Percentiles rank a stretch among this genome's conserved stretches.
Evolutionary conservation across 2,888 invertebrate genomes (phyloP).

Genomic region (Mythimna lalbum): DNA sequence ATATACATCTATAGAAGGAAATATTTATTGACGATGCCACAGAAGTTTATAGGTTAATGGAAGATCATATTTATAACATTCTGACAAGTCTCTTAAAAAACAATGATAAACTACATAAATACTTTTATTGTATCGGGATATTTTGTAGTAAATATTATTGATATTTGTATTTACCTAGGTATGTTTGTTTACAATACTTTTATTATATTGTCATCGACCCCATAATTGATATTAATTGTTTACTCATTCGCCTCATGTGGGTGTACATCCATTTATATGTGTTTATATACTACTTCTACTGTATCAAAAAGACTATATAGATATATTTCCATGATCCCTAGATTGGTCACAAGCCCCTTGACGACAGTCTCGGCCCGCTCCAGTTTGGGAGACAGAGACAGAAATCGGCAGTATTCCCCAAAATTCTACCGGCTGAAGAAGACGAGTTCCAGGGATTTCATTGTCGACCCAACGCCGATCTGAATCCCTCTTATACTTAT

Average conservation of each 20-base stretch:
- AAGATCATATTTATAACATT: not conserved
- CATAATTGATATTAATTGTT: constrained; percentile 24
- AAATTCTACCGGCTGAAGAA: no score
- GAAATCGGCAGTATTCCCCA: no score
- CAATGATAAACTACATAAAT: constrained; percentile 29
- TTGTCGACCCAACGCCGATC: no score
- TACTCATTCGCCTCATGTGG: not conserved
- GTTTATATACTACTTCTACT: not conserved
- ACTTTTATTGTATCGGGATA: not conserved
- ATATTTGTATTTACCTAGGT: not conserved
- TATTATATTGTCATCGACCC: constrained; percentile 24
- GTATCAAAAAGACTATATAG: no score
- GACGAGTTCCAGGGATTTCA: no score
- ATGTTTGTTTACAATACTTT: constrained; percentile 12
- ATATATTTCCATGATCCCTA: no score
- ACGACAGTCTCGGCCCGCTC: no score
- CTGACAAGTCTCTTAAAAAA: constrained; percentile 25
- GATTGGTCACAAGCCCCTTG: no score
- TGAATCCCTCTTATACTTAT: no score
- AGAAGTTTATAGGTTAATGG: constrained; percentile 4
- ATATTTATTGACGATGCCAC: not conserved
- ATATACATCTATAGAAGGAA: not conserved
- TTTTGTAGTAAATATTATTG: constrained; percentile 10
- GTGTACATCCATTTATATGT: not conserved
- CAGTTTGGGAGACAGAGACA: no score